Percentiles rank a stretch among this genome's conserved stretches.
These are phyloP conservation scores for Setipinna tenuifilis DNA, from an alignment of 2,797 vertebrate species.

Conservation along the genomic window DNA sequence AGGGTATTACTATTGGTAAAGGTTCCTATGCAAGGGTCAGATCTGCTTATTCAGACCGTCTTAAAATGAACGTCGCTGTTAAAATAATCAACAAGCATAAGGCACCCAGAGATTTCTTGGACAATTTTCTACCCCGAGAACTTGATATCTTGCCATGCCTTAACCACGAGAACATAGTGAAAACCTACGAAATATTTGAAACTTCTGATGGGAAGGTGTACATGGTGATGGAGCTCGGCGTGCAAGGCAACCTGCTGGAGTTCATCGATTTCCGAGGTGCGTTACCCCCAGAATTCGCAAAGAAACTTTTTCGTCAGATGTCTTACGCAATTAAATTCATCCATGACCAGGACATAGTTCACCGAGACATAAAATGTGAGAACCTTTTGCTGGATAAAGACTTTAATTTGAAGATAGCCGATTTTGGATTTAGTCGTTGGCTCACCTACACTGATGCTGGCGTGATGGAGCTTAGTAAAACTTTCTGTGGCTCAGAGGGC, in stretches of 20 bases:
- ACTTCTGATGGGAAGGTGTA: constrained; percentile 64
- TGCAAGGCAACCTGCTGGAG: constrained; percentile 69
- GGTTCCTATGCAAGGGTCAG: constrained; percentile 77
- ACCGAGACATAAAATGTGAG: constrained; percentile 78
- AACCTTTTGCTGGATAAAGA: constrained; percentile 74
- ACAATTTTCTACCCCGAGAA: constrained; percentile 75
- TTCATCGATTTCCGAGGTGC: constrained; percentile 67
- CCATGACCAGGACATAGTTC: constrained; percentile 69
- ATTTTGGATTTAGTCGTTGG: constrained; percentile 75
- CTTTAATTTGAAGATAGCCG: constrained; percentile 75
- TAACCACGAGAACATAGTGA: constrained; percentile 71
- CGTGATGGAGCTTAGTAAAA: constrained; percentile 65
- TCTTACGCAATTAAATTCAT: constrained; percentile 72
- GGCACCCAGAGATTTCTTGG: constrained; percentile 62
- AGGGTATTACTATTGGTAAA: constrained; percentile 66
- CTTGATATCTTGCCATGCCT: constrained; percentile 68
- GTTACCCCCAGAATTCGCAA: constrained; percentile 58
- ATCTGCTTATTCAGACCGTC: constrained; percentile 65
- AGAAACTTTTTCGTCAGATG: constrained; percentile 71
- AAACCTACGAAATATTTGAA: constrained; percentile 73
- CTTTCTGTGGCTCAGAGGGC: constrained; percentile 71
- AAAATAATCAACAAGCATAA: constrained; percentile 74
- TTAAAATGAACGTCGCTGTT: constrained; percentile 68
- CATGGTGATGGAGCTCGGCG: constrained; percentile 74
- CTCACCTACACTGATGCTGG: constrained; percentile 55